A percentile compares a stretch with the other conserved stretches of the same genome.
Conservation (phyloP, 2,797 vertebrate genomes). For the Lacerta bilineata region DNA sequence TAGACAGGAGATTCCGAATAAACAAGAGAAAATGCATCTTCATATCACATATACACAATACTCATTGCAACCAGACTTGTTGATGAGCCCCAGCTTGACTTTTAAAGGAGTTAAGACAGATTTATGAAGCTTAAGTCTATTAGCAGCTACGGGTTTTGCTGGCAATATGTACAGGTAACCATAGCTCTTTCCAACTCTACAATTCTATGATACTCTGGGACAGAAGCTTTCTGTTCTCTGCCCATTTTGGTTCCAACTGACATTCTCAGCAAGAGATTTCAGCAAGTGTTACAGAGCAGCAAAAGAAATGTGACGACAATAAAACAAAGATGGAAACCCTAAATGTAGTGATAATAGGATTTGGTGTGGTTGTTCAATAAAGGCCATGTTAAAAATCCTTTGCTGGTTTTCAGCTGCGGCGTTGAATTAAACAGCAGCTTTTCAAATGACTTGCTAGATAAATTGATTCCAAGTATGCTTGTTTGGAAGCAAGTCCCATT, state of each 20-base stretch:
- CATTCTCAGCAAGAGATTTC: not conserved
- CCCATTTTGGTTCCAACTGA: not conserved
- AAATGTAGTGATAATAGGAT: not conserved
- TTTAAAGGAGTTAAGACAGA: not conserved
- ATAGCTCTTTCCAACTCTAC: not conserved
- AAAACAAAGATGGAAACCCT: not conserved
- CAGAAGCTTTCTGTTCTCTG: not conserved
- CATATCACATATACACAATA: not conserved
- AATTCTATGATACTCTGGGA: not conserved
- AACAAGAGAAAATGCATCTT: not conserved
- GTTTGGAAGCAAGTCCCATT: not conserved
- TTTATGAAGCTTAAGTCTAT: not conserved
- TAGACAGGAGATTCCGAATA: too few relatives aligned
- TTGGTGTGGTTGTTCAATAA: not conserved
- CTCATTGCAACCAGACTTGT: too few relatives aligned
- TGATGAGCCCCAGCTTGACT: not conserved
- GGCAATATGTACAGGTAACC: too few relatives aligned
- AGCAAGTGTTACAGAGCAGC: not conserved
- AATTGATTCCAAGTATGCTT: not conserved
- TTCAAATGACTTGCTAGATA: not conserved
- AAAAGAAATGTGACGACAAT: not conserved
- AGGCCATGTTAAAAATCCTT: not conserved
- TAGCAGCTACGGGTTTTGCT: not conserved
- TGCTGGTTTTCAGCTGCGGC: not conserved
- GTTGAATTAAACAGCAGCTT: too few relatives aligned